These are phyloP conservation scores for Marmota flaviventris DNA, from an alignment of 2,113 vertebrate genomes.

Conservation along the genomic window DNA sequence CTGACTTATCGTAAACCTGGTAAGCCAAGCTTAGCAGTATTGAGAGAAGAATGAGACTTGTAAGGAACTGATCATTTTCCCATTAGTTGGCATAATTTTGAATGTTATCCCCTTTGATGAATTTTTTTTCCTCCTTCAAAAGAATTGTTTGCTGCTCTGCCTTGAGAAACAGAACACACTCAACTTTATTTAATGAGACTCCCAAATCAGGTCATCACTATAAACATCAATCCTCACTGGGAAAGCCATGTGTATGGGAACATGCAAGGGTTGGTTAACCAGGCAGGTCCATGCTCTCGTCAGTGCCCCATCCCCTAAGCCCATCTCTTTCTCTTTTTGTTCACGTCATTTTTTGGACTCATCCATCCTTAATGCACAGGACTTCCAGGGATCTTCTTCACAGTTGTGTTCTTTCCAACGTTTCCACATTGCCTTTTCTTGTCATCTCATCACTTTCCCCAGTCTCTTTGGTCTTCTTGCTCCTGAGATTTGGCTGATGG, in stretches of 20 bases:
- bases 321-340: not conserved
- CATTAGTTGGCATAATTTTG: not conserved
- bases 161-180: not conserved
- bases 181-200: not conserved
- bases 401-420: not conserved
- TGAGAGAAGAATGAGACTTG: not conserved
- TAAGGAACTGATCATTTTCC: not conserved
- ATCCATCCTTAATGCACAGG: not conserved
- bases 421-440: not conserved
- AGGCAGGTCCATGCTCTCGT: not conserved
- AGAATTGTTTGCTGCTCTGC: not conserved
- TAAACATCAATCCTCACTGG: not conserved
- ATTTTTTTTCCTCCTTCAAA: not conserved
- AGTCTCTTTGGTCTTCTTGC: not conserved
- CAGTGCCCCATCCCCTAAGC: not conserved
- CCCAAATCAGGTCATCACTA: not conserved
- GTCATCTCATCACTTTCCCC: not conserved
- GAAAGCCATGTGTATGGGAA: not conserved
- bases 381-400: not conserved
- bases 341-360: not conserved
- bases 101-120: not conserved
- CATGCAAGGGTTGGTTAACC: not conserved
- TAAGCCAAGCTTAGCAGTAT: not conserved
- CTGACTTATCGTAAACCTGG: not conserved
- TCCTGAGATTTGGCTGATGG: not conserved